Percentiles rank a stretch among this genome's conserved stretches.
Evolutionary conservation across 64 coral and sea anemone species (phyloP).

Genomic region (Acropora tenuis): DNA sequence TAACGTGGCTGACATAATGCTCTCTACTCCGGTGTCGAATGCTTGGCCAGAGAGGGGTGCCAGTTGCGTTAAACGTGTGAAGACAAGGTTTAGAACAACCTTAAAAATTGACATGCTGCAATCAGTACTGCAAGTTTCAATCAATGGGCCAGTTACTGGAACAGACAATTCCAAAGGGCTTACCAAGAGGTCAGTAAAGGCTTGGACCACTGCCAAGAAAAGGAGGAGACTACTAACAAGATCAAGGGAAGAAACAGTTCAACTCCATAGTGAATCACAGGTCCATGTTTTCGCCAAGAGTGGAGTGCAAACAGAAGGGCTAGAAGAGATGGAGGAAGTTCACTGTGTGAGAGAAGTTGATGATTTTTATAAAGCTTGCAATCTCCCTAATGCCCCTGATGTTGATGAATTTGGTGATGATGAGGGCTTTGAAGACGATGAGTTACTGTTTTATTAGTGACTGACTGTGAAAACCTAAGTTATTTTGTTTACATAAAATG

Average conservation of each 20-base stretch:
- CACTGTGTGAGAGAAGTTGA: not conserved
- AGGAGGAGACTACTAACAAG: constrained; percentile 55
- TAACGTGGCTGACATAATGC: constrained; percentile 45
- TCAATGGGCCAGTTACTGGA: constrained; percentile 34
- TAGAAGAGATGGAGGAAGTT: not conserved
- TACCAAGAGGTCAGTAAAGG: constrained; percentile 30
- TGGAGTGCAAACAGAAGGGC: constrained; percentile 44
- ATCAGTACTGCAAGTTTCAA: constrained; percentile 30
- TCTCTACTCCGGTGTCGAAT: constrained; percentile 38
- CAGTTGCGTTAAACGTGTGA: constrained; percentile 42
- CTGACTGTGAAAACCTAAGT: too few relatives aligned
- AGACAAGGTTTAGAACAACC: constrained; percentile 40
- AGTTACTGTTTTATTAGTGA: not conserved
- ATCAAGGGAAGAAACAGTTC: constrained; percentile 24
- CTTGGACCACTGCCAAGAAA: constrained; percentile 47
- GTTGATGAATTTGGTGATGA: not conserved
- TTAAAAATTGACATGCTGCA: constrained; percentile 55
- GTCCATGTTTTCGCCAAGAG: not conserved
- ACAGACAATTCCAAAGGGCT: not conserved
- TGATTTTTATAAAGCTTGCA: not conserved
- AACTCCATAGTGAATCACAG: constrained; percentile 47
- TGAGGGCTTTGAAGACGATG: constrained; percentile 4
- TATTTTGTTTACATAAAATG: too few relatives aligned
- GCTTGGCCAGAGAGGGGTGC: constrained; percentile 55
- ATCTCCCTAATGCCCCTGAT: not conserved